These are phyloP conservation scores for Reinhardtius hippoglossoides DNA, from an alignment of 2,113 vertebrate species.

Conservation along the genomic window DNA sequence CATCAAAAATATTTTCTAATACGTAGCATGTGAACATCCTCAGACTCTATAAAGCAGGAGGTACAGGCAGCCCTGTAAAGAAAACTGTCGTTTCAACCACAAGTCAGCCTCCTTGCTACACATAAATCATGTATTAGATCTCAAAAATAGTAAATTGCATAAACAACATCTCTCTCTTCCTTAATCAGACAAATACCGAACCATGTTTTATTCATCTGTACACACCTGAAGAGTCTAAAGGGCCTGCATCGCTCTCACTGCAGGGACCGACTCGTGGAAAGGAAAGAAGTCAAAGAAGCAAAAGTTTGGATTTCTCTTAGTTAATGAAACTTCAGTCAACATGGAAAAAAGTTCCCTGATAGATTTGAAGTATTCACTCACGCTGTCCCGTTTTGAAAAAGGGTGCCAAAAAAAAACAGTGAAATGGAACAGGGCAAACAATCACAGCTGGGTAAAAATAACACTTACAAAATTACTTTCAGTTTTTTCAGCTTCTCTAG, in stretches of 20 bases:
- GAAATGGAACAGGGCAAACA: slow-evolving; percentile 8
- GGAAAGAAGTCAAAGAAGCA: slow-evolving; percentile 41
- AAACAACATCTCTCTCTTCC: slow-evolving; percentile 68
- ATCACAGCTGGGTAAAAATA: slow-evolving; percentile 34
- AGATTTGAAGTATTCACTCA: slow-evolving; percentile 56
- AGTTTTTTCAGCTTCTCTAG: slow-evolving; percentile 20
- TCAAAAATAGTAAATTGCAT: slow-evolving; percentile 80
- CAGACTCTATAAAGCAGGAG: slow-evolving; percentile 54
- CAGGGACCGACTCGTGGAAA: slow-evolving; percentile 42
- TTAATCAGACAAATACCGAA: slow-evolving; percentile 52
- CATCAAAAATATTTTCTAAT: slow-evolving; percentile 78
- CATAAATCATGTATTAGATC: slow-evolving; percentile 58
- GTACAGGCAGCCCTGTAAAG: slow-evolving; percentile 24
- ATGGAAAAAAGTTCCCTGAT: slow-evolving; percentile 72
- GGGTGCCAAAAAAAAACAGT: slow-evolving; percentile 48
- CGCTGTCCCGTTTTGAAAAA: slow-evolving; percentile 48
- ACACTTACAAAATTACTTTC: slow-evolving; percentile 20
- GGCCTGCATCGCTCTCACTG: slow-evolving; percentile 48
- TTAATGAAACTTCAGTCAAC: slow-evolving; percentile 47
- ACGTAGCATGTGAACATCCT: slow-evolving; percentile 59
- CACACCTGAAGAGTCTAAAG: slow-evolving; percentile 77
- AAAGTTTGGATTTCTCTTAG: slow-evolving; percentile 59
- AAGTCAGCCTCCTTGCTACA: slow-evolving; percentile 68
- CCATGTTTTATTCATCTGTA: slow-evolving; percentile 54
- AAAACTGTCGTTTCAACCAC: slow-evolving; percentile 30